A percentile compares a stretch with the other conserved stretches of the same genome.
These are phyloP conservation scores for Cliona cf. orientalis DNA, from an alignment of 37 sponge, comb jelly and placozoan genomes.

Conservation along the genomic window DNA sequence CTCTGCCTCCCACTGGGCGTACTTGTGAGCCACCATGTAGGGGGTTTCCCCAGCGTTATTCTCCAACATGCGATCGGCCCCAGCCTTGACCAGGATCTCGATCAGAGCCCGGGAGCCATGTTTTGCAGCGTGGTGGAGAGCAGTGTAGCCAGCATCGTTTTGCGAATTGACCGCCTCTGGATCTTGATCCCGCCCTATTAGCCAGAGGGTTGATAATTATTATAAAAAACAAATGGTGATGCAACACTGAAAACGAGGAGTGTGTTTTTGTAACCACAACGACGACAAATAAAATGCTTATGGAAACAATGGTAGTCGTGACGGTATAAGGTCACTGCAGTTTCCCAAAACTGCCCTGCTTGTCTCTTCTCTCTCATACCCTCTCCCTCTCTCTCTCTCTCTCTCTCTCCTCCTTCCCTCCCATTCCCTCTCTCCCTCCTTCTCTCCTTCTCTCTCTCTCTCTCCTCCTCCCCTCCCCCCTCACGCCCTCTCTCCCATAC, in stretches of 20 bases:
- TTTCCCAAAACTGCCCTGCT: no score
- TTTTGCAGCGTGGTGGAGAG: slow-evolving; percentile 78
- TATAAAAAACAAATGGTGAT: background rate
- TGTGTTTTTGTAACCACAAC: no score
- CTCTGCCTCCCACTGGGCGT: slow-evolving; percentile 71
- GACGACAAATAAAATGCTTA: no score
- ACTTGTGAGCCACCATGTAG: slow-evolving; percentile 74
- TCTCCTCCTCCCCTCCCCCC: no score
- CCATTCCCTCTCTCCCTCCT: no score
- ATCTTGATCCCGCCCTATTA: slow-evolving; percentile 53
- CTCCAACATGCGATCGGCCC: slow-evolving; percentile 69
- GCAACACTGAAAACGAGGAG: background rate
- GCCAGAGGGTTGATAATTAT: background rate
- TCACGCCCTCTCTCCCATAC: no score
- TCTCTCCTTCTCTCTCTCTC: no score
- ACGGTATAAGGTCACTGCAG: no score
- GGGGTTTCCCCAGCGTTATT: slow-evolving; percentile 83
- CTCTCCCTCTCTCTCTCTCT: no score
- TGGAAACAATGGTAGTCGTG: no score
- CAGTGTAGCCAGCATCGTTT: slow-evolving; percentile 81
- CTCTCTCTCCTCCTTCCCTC: no score
- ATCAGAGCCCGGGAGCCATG: slow-evolving; percentile 68
- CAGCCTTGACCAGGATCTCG: slow-evolving; percentile 57
- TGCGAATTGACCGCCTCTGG: slow-evolving; percentile 70
- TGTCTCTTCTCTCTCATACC: no score